Percentiles rank a stretch among this genome's conserved stretches.
phyloP scores from a whole-genome alignment of 2,113 vertebrate species.

The Pteropus alecto region DNA sequence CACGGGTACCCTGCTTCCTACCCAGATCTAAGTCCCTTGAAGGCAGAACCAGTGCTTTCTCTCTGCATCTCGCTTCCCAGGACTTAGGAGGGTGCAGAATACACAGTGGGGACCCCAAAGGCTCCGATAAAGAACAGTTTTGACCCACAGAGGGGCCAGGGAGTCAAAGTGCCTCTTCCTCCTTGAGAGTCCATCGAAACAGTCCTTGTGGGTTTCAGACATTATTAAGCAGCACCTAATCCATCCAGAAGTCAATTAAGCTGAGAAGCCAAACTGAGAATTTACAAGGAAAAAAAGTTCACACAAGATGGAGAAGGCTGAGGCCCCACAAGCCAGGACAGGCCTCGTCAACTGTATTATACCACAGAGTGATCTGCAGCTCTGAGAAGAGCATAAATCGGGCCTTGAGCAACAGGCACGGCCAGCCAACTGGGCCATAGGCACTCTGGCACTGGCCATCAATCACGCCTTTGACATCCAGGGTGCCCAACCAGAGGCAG shows the following conservation, averaged over 20 bases:
- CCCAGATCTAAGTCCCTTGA: not conserved
- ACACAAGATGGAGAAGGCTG: not conserved
- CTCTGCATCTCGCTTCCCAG: not conserved
- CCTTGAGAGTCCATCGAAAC: not conserved
- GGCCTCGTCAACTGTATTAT: not conserved
- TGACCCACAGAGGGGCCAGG: not conserved
- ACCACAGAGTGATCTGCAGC: not conserved
- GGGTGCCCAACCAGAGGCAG: not conserved
- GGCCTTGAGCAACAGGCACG: accelerated
- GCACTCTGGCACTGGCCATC: accelerated
- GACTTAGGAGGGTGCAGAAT: not conserved
- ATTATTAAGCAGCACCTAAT: not conserved
- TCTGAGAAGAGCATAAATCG: not conserved
- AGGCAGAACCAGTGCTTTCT: too few species aligned
- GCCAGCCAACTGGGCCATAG: not conserved
- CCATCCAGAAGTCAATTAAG: not conserved
- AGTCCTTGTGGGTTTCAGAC: not conserved
- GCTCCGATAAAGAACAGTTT: accelerated
- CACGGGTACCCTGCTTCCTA: not conserved
- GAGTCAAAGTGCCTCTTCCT: not conserved
- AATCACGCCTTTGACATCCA: not conserved
- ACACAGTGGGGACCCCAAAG: not conserved
- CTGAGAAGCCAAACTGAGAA: not conserved
- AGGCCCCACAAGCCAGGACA: accelerated
- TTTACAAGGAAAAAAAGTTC: not conserved